A percentile compares a stretch with the other conserved stretches of the same genome.
These are phyloP conservation scores for Automeris io DNA, from an alignment of 2,888 invertebrate species.

Conservation along the genomic window DNA sequence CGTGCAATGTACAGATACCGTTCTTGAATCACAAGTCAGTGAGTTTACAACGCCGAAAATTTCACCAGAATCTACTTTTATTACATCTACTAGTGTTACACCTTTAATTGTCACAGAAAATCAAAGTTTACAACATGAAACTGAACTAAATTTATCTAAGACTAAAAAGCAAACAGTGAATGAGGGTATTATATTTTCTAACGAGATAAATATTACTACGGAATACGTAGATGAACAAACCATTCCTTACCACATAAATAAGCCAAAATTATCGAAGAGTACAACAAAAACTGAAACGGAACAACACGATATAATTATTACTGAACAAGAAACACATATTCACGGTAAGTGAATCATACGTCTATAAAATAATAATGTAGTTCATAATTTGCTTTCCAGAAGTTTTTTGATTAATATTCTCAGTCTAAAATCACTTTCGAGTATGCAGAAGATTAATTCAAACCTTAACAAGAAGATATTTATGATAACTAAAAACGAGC, in stretches of 20 bases:
- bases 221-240: conserved; percentile 52
- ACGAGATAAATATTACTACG: conserved; percentile 47
- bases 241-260: conserved; percentile 30
- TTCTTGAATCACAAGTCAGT: conserved; percentile 38
- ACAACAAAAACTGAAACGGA: conserved; percentile 33
- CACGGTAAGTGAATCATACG: conserved; percentile 47
- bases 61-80: conserved; percentile 34
- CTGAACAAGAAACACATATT: conserved; percentile 43
- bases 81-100: conserved; percentile 43
- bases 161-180: conserved; percentile 40
- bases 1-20: conserved; percentile 55
- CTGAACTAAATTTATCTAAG: conserved; percentile 37
- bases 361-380: no score
- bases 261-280: conserved; percentile 30
- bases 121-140: conserved; percentile 53
- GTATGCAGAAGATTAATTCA: no score
- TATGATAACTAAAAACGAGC: no score
- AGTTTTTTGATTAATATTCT: no score
- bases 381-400: no score
- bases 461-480: no score
- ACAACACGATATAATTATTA: conserved; percentile 36
- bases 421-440: no score
- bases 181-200: conserved; percentile 40
- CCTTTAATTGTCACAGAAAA: conserved; percentile 57
- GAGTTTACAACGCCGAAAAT: conserved; percentile 35